A percentile compares a stretch with the other conserved stretches of the same genome.
These are phyloP conservation scores for Enteromius afrohamiltoni DNA, from an alignment of 2,797 vertebrate genomes.

Conservation along the genomic window DNA sequence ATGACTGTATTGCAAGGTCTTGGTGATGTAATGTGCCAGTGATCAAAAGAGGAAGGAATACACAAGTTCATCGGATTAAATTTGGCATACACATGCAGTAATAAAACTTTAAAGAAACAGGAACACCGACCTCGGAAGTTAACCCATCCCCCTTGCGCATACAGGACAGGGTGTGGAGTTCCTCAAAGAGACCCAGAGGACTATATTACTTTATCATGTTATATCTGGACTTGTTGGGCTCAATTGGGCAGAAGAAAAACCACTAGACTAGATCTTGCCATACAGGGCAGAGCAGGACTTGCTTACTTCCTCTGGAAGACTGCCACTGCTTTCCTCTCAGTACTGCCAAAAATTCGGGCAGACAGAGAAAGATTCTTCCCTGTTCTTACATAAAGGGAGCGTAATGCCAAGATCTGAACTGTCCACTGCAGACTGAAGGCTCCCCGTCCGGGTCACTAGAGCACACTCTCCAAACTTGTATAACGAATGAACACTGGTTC, in stretches of 20 bases:
- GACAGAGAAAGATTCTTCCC: constrained; percentile 11
- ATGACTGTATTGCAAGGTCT: background rate
- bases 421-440: background rate
- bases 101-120: constrained; percentile 7
- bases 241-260: background rate
- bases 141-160: background rate
- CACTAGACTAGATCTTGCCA: background rate
- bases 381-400: constrained; percentile 19
- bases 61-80: background rate
- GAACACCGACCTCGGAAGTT: background rate
- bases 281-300: constrained; percentile 30
- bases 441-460: background rate
- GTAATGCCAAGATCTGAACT: background rate
- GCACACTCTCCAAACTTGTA: background rate
- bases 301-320: constrained; percentile 21
- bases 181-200: background rate
- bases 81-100: constrained; percentile 7
- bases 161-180: constrained; percentile 19
- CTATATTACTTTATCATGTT: background rate
- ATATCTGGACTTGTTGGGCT: background rate
- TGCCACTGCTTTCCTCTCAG: constrained; percentile 18
- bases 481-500: constrained; percentile 1
- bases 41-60: background rate
- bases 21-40: background rate
- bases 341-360: constrained; percentile 3